Evolutionary conservation across 2,113 vertebrate genomes (phyloP).

Genomic region (Xiphophorus maculatus): DNA sequence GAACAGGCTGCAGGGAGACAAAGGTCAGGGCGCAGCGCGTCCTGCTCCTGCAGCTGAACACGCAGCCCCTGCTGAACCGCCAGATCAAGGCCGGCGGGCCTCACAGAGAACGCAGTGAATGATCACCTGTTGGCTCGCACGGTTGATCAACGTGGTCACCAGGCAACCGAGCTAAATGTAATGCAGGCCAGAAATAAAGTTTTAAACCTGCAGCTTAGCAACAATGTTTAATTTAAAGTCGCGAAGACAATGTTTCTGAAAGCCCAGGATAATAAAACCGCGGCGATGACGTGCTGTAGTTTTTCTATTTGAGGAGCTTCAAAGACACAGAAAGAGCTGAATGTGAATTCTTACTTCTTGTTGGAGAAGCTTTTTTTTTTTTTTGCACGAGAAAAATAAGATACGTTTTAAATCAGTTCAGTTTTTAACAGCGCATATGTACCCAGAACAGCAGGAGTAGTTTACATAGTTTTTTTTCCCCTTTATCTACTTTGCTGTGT

Average conservation of each 20-base stretch:
- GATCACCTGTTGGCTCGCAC: not conserved
- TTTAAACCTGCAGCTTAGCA: slow-evolving; percentile 10
- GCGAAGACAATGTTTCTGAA: slow-evolving; percentile 6
- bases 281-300: slow-evolving; percentile 4
- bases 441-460: too few relatives aligned
- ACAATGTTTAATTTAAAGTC: slow-evolving; percentile 7
- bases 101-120: not conserved
- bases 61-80: slow-evolving; percentile 48
- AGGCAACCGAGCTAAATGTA: slow-evolving; percentile 18
- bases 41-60: slow-evolving; percentile 43
- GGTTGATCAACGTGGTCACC: slow-evolving; percentile 1
- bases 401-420: too few relatives aligned
- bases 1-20: slow-evolving; percentile 31
- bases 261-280: slow-evolving; percentile 19
- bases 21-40: slow-evolving; percentile 41
- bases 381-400: too few relatives aligned
- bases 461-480: too few relatives aligned
- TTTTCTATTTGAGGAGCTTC: not conserved
- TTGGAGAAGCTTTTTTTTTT: too few relatives aligned
- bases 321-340: too few relatives aligned
- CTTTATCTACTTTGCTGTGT: too few relatives aligned
- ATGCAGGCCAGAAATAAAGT: not conserved
- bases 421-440: too few relatives aligned
- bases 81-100: not conserved
- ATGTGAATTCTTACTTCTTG: too few relatives aligned